Base-by-base conservation (phyloP, 1,140 invertebrate species). In the Rhopalosiphum maidis region DNA sequence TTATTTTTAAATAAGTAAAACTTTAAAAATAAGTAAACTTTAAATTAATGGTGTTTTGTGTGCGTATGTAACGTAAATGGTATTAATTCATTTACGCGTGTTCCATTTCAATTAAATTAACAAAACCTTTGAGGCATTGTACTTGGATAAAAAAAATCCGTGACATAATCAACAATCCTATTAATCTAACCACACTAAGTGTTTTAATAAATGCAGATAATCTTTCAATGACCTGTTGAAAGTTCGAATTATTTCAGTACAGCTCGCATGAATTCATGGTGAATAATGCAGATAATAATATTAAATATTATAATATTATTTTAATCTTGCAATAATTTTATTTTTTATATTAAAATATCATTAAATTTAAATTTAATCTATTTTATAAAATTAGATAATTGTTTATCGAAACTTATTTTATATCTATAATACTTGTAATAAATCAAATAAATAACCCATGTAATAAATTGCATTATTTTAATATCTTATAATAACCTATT, bases 101-200 rank as follows among this genome's bases (percentile, higher is more conserved):
- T 43, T 86, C 23, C 41, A n/a, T 86, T 48, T 51, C 46, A 87
- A 87, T 87, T 87, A 46, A 22, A 87, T 87, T 87, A 87, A 25
- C 18, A 18, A 35, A n/a, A 48, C 43, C 25, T 87, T 87, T 87
- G 86, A 48, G 46, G 46, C n/a, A 48, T 87, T 87, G 25, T 48
- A 87, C 18, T 87, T 48, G n/a, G 7, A n/a, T 51, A 87, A 86
- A 48, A 51, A 48, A 30, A 87, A 87, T 87, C 46, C 18, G 43
- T 87, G 25, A 30, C 41, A 86, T 86, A 87, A 48, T 48, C 30
- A 87, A 48, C 43, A 48, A 87, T 48, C 18, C 5, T 48, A 46
- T 87, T 87, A n/a, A 87, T 87, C 15, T 87, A 48, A 87, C 25
- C 11, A 46, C 46, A n/a, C 2, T 87, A 11, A 48, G 18, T 87